Percentiles rank a stretch among this genome's conserved stretches.
These are phyloP conservation scores for Sphaeridia pumilis DNA, from an alignment of 2,888 invertebrate genomes.

Conservation along the genomic window DNA sequence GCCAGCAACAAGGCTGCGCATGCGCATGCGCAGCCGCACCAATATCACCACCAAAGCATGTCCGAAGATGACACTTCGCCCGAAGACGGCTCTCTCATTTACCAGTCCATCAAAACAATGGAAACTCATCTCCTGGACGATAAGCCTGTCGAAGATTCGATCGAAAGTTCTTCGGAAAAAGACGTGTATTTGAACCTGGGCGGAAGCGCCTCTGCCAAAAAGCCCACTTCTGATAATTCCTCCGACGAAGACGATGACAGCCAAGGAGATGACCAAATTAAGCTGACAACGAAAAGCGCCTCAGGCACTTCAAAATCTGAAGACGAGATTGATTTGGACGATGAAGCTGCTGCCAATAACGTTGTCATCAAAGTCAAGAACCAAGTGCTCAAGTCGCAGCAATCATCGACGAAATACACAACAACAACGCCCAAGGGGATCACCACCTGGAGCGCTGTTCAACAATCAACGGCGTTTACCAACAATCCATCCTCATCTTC, in stretches of 20 bases:
- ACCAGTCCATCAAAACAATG: constrained; percentile 31
- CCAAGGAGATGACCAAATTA: background rate
- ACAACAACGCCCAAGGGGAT: constrained; percentile 34
- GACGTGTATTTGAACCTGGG: constrained; percentile 26
- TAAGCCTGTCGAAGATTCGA: constrained; percentile 21
- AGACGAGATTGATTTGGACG: constrained; percentile 18
- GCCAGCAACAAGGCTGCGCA: no score
- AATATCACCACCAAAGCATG: constrained; percentile 7
- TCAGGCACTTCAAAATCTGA: constrained; percentile 16
- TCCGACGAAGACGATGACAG: constrained; percentile 9
- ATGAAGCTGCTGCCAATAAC: constrained; percentile 20
- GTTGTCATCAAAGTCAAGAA: constrained; percentile 5
- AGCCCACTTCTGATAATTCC: background rate
- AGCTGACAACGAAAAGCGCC: constrained; percentile 8
- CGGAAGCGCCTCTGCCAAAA: background rate
- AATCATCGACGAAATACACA: constrained; percentile 14
- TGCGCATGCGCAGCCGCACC: no score
- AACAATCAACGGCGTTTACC: constrained; percentile 14
- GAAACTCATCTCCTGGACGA: constrained; percentile 25
- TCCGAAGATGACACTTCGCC: constrained; percentile 12
- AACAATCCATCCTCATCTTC: background rate
- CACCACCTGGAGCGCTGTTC: constrained; percentile 36
- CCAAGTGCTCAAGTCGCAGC: constrained; percentile 3
- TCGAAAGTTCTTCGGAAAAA: constrained; percentile 33
- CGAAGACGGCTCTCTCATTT: constrained; percentile 23